phyloP scores from a whole-genome alignment of 2,888 invertebrate genomes.

The Machimus atricapillus region DNA sequence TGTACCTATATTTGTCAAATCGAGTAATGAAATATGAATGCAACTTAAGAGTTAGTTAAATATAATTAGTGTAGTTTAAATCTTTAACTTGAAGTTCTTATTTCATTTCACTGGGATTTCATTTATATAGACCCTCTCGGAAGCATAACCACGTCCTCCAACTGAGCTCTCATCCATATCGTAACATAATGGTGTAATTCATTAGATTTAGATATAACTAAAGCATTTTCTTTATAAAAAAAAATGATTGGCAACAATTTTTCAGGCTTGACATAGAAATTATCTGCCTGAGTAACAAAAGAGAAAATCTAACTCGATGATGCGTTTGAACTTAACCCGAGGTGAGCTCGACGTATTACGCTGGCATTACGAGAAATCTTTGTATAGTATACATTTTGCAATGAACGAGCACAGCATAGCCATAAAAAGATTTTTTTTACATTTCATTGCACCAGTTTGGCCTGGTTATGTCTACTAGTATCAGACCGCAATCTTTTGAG shows the following conservation, averaged over 20 bases:
- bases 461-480: background rate
- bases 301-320: background rate
- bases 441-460: conserved; percentile 1
- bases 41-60: too few species aligned
- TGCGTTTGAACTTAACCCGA: background rate
- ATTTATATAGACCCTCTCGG: too few species aligned
- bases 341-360: background rate
- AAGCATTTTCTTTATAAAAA: background rate
- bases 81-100: too few species aligned
- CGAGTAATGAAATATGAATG: too few species aligned
- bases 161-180: too few species aligned
- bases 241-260: background rate
- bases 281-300: background rate
- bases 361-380: background rate
- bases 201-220: background rate
- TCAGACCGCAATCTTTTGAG: background rate
- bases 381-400: background rate
- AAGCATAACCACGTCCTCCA: too few species aligned
- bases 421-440: background rate
- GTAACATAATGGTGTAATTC: too few species aligned
- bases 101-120: too few species aligned
- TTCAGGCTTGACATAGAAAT: background rate
- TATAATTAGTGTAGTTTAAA: too few species aligned
- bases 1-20: too few species aligned
- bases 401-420: background rate